Evolutionary conservation across 2,888 invertebrate genomes (phyloP).

Genomic region (Yponomeuta evonymella): DNA sequence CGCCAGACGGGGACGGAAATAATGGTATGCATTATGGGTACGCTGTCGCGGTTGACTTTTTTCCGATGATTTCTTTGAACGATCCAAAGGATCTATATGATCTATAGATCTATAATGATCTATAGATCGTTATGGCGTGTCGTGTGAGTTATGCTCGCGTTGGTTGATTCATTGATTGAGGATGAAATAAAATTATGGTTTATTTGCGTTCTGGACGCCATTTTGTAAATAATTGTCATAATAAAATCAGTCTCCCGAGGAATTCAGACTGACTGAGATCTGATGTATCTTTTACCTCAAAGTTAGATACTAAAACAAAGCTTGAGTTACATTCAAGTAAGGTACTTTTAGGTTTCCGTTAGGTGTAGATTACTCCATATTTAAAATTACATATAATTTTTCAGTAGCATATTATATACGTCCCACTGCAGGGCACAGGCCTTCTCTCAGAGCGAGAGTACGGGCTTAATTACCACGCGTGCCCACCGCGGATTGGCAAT

Average conservation of each 20-base stretch:
- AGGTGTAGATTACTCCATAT: no score
- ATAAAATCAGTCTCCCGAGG: background rate
- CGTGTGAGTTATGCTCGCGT: conserved; percentile 61
- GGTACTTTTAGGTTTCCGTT: no score
- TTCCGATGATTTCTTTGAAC: conserved; percentile 69
- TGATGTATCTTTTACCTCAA: background rate
- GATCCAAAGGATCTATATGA: conserved; percentile 57
- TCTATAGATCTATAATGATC: conserved; percentile 59
- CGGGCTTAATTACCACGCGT: no score
- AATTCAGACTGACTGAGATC: background rate
- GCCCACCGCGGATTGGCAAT: no score
- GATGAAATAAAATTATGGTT: conserved; percentile 24
- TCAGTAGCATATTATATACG: no score
- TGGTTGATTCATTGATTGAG: conserved; percentile 48
- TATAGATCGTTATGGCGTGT: conserved; percentile 55
- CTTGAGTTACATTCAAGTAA: no score
- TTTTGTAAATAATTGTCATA: conserved; percentile 18
- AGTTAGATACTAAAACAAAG: no score
- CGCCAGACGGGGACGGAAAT: conserved; percentile 40
- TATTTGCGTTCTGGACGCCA: conserved; percentile 21
- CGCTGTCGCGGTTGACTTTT: conserved; percentile 50
- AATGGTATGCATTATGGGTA: conserved; percentile 69
- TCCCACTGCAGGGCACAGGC: no score
- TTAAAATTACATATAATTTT: no score
- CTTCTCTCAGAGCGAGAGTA: no score